Evolutionary conservation across 2,797 vertebrate genomes (phyloP).

Genomic region (Emydoidea blandingii): DNA sequence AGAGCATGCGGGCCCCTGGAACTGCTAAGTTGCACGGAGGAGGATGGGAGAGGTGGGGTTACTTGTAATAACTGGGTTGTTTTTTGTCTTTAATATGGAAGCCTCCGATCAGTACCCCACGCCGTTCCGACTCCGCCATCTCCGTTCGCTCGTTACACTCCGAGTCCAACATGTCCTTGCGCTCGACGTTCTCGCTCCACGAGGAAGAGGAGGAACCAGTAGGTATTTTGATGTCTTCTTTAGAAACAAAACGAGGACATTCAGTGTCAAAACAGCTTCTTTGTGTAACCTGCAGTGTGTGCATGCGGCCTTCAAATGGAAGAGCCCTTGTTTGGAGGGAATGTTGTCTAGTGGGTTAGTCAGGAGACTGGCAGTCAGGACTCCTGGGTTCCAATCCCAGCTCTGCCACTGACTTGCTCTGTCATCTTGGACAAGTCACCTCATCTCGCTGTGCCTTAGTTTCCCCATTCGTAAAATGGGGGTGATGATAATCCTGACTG

Average conservation of each 20-base stretch:
- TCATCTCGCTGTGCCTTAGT: neutral
- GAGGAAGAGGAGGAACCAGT: conserved; percentile 99
- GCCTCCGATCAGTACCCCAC: conserved; percentile 92
- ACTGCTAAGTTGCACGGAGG: neutral
- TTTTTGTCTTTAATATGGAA: conserved; percentile 55
- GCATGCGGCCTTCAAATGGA: neutral
- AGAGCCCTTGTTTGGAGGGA: neutral
- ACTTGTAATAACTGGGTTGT: neutral
- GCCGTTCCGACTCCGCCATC: conserved; percentile 96
- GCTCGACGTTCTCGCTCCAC: conserved; percentile 97
- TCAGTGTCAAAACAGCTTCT: conserved; percentile 28
- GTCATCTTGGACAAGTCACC: neutral
- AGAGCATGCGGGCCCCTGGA: neutral
- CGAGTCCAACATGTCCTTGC: conserved; percentile 98
- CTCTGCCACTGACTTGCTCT: neutral
- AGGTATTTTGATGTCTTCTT: conserved; percentile 72
- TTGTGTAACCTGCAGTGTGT: neutral
- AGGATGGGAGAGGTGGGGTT: neutral
- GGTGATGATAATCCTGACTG: conserved; percentile 11
- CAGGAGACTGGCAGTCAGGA: neutral
- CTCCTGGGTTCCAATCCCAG: neutral
- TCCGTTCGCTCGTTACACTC: conserved; percentile 97
- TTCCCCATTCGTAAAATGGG: neutral
- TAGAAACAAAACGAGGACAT: conserved; percentile 28
- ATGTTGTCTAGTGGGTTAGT: fast-evolving